Conservation (phyloP, 2,888 invertebrate genomes). For the Oscheius sp. region DNA sequence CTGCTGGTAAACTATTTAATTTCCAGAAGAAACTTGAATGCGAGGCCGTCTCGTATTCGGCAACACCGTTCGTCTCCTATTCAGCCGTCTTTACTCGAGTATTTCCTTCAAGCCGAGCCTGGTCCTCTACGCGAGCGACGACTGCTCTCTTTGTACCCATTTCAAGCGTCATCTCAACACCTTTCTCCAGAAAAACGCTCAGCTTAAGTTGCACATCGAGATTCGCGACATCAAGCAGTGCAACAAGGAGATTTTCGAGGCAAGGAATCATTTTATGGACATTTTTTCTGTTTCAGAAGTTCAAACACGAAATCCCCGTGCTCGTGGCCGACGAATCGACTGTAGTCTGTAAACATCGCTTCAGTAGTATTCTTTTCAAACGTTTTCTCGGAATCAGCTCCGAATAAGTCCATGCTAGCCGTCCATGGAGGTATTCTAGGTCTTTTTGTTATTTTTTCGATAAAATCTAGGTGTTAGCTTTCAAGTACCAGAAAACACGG, state of each 20-base stretch:
- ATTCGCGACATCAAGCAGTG: conserved; percentile 41
- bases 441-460: neutral
- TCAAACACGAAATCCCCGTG: conserved; percentile 76
- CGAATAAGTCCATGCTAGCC: conserved; percentile 78
- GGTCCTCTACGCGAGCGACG: conserved; percentile 47
- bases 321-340: conserved; percentile 73
- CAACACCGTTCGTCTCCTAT: neutral
- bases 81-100: neutral
- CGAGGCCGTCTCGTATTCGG: conserved; percentile 12
- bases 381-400: conserved; percentile 41
- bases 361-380: conserved; percentile 63
- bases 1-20: neutral
- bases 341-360: conserved; percentile 74
- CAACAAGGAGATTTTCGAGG: conserved; percentile 45
- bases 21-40: neutral
- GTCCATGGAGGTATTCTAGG: conserved; percentile 83
- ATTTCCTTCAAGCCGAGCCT: neutral
- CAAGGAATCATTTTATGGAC: conserved; percentile 24
- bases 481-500: conserved; percentile 17
- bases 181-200: conserved; percentile 41
- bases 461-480: conserved; percentile 42
- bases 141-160: conserved; percentile 56
- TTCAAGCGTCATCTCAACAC: conserved; percentile 51
- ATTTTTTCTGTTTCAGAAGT: conserved; percentile 66
- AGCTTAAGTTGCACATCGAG: conserved; percentile 40